These are phyloP conservation scores for Watsonalla binaria DNA, from an alignment of 2,888 invertebrate species.

Conservation along the genomic window DNA sequence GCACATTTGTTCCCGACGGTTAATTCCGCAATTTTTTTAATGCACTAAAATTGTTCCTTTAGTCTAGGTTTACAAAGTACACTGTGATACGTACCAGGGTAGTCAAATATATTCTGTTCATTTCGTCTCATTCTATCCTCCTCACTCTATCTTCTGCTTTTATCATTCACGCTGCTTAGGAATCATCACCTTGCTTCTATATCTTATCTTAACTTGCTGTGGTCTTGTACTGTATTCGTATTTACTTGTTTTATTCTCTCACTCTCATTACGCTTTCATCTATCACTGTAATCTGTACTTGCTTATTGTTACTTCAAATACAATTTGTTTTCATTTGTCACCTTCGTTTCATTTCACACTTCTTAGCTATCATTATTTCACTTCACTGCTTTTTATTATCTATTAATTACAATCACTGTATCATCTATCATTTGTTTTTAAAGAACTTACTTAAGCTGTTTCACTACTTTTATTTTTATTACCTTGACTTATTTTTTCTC, in stretches of 20 bases:
- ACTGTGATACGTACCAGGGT: constrained; percentile 72
- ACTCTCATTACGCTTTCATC: not conserved
- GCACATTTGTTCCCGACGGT: constrained; percentile 77
- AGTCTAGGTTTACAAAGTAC: constrained; percentile 51
- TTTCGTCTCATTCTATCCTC: constrained; percentile 7
- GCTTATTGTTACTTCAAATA: constrained; percentile 3
- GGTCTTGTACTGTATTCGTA: not conserved
- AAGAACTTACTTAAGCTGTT: no score
- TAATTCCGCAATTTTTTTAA: constrained; percentile 46
- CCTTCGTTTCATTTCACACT: constrained; percentile 38
- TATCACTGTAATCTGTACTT: not conserved
- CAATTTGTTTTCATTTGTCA: constrained; percentile 9
- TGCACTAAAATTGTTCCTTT: constrained; percentile 53
- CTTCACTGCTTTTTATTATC: not conserved
- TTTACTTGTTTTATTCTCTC: not conserved
- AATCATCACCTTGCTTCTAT: not conserved
- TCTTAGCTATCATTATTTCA: not conserved
- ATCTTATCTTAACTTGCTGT: not conserved
- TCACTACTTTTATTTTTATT: no score
- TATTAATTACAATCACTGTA: not conserved
- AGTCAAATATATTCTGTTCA: constrained; percentile 29
- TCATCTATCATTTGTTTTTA: not conserved
- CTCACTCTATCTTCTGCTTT: constrained; percentile 5
- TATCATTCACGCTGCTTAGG: constrained; percentile 5
- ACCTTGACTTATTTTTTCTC: no score